Conservation (phyloP, 2,888 invertebrate species). For the Amphimallon solstitiale region DNA sequence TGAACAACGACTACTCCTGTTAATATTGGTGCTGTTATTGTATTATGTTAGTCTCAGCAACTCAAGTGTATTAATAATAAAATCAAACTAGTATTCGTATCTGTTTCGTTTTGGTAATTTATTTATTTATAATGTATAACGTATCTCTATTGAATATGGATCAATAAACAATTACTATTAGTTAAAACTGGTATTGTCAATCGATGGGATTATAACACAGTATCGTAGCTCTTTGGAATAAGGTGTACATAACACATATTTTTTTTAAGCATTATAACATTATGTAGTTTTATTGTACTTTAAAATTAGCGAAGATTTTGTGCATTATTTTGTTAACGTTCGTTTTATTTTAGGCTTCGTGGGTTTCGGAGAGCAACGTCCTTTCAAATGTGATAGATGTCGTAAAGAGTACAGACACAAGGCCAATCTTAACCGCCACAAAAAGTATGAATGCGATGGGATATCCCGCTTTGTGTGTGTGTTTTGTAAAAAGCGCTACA, state of each 20-base stretch:
- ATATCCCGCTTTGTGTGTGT: slow-evolving; percentile 57
- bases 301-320: background rate
- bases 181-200: no score
- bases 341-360: slow-evolving; percentile 29
- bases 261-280: background rate
- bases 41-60: no score
- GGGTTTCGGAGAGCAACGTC: background rate
- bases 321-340: slow-evolving; percentile 12
- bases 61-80: no score
- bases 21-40: no score
- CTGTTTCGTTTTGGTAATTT: no score
- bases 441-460: slow-evolving; percentile 60
- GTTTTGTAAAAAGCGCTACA: slow-evolving; percentile 56
- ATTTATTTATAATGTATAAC: no score
- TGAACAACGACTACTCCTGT: no score
- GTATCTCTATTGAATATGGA: no score
- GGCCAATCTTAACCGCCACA: slow-evolving; percentile 58
- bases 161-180: no score
- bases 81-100: no score
- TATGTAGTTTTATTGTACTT: background rate
- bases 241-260: background rate
- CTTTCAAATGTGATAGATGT: slow-evolving; percentile 46
- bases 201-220: no score
- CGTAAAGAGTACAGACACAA: slow-evolving; percentile 53
- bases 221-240: no score